These are phyloP conservation scores for Drosophila macrospina DNA, from an alignment of 2,888 invertebrate genomes.

Conservation along the genomic window DNA sequence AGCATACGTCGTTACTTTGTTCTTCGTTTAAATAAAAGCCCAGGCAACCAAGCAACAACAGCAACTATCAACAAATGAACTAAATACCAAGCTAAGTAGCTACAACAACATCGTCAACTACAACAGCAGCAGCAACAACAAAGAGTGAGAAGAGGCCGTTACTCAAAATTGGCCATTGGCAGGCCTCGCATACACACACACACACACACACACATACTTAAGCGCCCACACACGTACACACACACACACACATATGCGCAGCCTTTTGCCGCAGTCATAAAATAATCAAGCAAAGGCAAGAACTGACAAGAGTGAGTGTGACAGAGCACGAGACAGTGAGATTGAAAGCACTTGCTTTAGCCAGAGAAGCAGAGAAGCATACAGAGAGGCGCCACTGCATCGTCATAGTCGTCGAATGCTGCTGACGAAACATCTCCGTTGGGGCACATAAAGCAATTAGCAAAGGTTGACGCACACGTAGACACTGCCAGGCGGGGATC, in stretches of 20 bases:
- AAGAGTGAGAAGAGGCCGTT: slow-evolving; percentile 61
- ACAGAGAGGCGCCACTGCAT: slow-evolving; percentile 4
- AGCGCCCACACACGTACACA: slow-evolving; percentile 11
- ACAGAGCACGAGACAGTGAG: neutral
- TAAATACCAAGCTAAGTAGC: slow-evolving; percentile 43
- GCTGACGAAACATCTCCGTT: slow-evolving; percentile 78
- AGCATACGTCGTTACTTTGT: slow-evolving; percentile 42
- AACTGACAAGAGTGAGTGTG: slow-evolving; percentile 12
- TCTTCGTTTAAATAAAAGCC: slow-evolving; percentile 27
- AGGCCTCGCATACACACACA: slow-evolving; percentile 46
- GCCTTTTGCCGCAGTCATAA: slow-evolving; percentile 78
- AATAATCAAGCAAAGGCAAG: slow-evolving; percentile 73
- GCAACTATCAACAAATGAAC: slow-evolving; percentile 55
- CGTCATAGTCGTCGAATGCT: slow-evolving; percentile 56
- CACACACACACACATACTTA: slow-evolving; percentile 20
- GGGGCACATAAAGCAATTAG: slow-evolving; percentile 79
- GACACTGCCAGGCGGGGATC: slow-evolving; percentile 25
- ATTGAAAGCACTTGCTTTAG: no score
- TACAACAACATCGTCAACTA: slow-evolving; percentile 17
- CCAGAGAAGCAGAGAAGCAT: no score
- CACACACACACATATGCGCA: slow-evolving; percentile 42
- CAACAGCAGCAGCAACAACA: slow-evolving; percentile 31
- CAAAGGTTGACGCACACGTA: slow-evolving; percentile 63
- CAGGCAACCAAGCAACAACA: slow-evolving; percentile 19
- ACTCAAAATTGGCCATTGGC: slow-evolving; percentile 69